A percentile compares a stretch with the other conserved stretches of the same genome.
Evolutionary conservation across 92 coral and sea anemone species (phyloP).

Genomic region (Zoanthus sociatus): DNA sequence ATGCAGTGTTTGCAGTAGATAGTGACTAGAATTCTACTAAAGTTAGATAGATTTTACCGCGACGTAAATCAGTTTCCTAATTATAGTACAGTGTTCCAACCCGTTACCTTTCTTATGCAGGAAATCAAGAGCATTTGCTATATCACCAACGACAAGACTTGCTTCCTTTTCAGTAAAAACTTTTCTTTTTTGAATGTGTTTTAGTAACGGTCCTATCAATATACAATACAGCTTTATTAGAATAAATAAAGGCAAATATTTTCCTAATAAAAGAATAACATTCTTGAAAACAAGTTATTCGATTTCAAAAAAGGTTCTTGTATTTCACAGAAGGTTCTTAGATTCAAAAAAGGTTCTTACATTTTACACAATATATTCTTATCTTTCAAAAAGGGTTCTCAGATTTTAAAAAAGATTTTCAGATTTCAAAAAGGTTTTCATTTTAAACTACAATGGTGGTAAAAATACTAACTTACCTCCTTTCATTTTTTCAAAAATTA

Average conservation of each 20-base stretch:
- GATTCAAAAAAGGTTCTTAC: not conserved
- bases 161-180: conserved; percentile 96
- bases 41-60: not conserved
- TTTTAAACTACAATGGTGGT: not conserved
- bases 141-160: conserved; percentile 87
- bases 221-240: not conserved
- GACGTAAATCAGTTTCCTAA: not conserved
- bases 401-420: too few relatives aligned
- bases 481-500: conserved; percentile 85
- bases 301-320: too few relatives aligned
- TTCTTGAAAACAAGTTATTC: too few relatives aligned
- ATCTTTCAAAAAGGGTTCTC: too few relatives aligned
- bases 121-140: conserved; percentile 84
- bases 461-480: conserved; percentile 68
- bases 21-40: too few relatives aligned
- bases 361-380: too few relatives aligned
- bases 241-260: not conserved
- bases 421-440: not conserved
- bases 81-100: not conserved
- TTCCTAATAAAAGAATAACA: too few relatives aligned
- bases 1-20: too few relatives aligned
- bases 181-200: conserved; percentile 91
- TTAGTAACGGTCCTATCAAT: conserved; percentile 80
- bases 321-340: too few relatives aligned
- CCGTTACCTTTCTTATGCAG: conserved; percentile 86